Evolutionary conservation across 2,797 vertebrate genomes (phyloP).

Genomic region (Malurus leucopterus): DNA sequence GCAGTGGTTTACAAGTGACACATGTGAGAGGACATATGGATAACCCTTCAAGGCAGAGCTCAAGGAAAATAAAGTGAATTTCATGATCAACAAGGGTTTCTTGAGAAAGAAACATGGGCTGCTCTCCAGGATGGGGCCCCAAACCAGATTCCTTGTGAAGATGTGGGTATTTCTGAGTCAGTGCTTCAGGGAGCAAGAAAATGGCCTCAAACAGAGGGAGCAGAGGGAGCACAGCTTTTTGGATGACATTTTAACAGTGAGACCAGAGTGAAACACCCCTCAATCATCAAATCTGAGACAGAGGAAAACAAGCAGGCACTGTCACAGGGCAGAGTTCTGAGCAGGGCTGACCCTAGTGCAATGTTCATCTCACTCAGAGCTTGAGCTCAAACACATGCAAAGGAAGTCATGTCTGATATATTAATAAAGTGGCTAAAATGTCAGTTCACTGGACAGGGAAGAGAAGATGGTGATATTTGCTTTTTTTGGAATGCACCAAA

Average conservation of each 20-base stretch:
- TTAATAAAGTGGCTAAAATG: background rate
- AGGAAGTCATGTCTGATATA: background rate
- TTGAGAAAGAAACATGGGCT: background rate
- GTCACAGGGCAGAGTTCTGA: background rate
- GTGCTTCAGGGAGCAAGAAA: background rate
- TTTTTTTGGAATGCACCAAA: background rate
- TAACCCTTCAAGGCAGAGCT: background rate
- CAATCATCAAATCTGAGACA: background rate
- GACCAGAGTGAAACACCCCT: background rate
- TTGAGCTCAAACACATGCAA: background rate
- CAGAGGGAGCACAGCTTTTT: background rate
- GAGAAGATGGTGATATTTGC: background rate
- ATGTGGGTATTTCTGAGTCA: background rate
- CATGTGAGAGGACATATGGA: accelerated
- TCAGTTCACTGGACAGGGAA: background rate
- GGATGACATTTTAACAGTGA: background rate
- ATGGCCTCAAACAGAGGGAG: background rate
- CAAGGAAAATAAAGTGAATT: background rate
- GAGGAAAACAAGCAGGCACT: background rate
- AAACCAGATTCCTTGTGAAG: background rate
- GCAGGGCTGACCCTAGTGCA: background rate
- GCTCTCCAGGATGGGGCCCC: background rate
- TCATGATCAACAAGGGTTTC: background rate
- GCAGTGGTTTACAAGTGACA: background rate
- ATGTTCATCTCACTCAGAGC: background rate